Percentiles rank a stretch among this genome's conserved stretches.
These are phyloP conservation scores for Phyllostomus discolor DNA, from an alignment of 2,113 vertebrate species.

Conservation along the genomic window DNA sequence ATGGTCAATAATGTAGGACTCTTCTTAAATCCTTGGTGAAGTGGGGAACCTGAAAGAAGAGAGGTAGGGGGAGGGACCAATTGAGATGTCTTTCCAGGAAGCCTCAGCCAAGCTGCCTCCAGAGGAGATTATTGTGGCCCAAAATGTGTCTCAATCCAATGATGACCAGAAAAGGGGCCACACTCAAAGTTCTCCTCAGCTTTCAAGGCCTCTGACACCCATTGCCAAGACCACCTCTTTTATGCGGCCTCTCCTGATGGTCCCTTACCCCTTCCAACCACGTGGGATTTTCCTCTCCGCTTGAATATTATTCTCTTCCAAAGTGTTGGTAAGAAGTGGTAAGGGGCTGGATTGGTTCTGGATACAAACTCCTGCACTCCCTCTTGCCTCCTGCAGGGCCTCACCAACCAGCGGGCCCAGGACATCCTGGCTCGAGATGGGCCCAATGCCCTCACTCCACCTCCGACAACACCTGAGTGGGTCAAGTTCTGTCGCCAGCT, in stretches of 20 bases:
- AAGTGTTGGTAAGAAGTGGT: background rate
- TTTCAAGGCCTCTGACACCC: background rate
- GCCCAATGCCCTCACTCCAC: slow-evolving; percentile 89
- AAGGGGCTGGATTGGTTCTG: fast-evolving
- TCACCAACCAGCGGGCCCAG: slow-evolving; percentile 82
- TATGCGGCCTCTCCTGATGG: background rate
- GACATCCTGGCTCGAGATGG: slow-evolving; percentile 90
- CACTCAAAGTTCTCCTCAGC: background rate
- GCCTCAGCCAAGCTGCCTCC: background rate
- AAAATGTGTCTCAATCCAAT: background rate
- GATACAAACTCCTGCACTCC: background rate
- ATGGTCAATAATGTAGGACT: background rate
- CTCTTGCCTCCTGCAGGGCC: slow-evolving; percentile 79
- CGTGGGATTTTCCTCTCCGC: background rate
- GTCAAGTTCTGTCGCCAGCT: slow-evolving; percentile 96
- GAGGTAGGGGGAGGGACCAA: fast-evolving
- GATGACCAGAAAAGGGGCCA: background rate
- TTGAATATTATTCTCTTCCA: too few species aligned
- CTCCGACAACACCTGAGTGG: slow-evolving; percentile 93
- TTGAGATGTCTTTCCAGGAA: background rate
- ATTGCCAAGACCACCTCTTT: background rate
- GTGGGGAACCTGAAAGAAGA: background rate
- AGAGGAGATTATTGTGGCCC: background rate
- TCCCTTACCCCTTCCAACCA: background rate
- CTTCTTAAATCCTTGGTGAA: background rate